Evolutionary conservation across 2,888 invertebrate genomes (phyloP), one percentile per base, ranked within the genome.

Genomic region (Drosophila gaucha): DNA sequence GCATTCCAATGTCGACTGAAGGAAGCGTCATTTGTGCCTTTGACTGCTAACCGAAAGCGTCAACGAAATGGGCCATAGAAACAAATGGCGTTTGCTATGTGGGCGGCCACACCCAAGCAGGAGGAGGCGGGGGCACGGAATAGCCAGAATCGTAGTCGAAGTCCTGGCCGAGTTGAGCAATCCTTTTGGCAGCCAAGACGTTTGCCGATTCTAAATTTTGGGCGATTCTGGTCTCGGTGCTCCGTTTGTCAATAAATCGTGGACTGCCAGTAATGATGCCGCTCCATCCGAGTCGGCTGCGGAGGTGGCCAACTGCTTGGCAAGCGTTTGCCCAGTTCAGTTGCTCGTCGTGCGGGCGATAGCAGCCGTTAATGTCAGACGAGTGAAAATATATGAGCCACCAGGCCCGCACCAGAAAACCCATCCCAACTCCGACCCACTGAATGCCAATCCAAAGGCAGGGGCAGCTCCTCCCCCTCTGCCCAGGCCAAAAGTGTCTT

Each of bases 321-420:
- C 86, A 75, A 60, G 66, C 75, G 67, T 73, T 80, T 74, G 74
- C 74, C 73, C 74, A 72, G 75, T 56, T 75, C 78, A 52, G 49
- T 28, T 35, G 56, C 38, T 67, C 62, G 72, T 73, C 73, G 76
- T 75, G 86, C 71, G 59, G 84, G 82, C 91, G 92, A 92, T 92
- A 92, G 92, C 91, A 92, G 82, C 82, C 86, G 92, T 92, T 91
- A 92, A 91, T 91, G 92, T 92, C 91, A 92, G 91, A 90, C 90
- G 89, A 89, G 89, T 79, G 89, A 90, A 91, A 92, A 91, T 92
- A 92, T 91, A 91, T 91, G 89, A 89, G 80, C 78, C 67, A 69
- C 65, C 69, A 52, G 41, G 4, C 59, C 44, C 47, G 59, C 50
- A 18, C 22, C 39, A 39, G 10, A 28, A 30, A 52, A 9, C 38